These are phyloP conservation scores for Sebastolobus alascanus DNA, from an alignment of 2,797 vertebrate species.

Conservation along the genomic window DNA sequence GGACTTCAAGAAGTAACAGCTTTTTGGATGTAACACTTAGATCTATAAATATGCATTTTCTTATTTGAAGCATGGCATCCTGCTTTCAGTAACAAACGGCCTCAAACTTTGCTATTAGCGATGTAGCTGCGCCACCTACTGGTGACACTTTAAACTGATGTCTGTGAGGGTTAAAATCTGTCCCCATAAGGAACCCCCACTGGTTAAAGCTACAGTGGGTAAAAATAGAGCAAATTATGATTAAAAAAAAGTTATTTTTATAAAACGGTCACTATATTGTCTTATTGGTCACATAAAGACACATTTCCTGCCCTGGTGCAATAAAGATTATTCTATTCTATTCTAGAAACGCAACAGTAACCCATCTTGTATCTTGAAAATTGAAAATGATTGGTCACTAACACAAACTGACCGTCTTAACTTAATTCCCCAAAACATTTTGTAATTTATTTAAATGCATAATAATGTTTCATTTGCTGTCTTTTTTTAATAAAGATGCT, in stretches of 20 bases:
- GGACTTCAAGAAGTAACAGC: neutral
- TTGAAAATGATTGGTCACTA: neutral
- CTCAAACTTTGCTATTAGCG: neutral
- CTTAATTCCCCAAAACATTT: neutral
- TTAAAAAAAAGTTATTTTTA: too few species aligned
- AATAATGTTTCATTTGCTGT: neutral
- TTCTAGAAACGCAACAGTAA: neutral
- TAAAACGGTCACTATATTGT: too few species aligned
- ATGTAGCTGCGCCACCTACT: slow-evolving; percentile 63
- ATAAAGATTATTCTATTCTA: neutral
- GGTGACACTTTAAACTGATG: slow-evolving; percentile 23
- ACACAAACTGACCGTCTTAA: neutral
- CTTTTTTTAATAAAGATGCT: neutral
- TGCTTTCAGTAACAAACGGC: neutral
- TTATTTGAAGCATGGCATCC: neutral
- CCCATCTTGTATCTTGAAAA: neutral
- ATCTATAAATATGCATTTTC: neutral
- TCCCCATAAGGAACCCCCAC: neutral
- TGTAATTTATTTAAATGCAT: neutral
- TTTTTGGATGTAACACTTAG: neutral
- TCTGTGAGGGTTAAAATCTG: neutral
- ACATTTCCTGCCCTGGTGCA: neutral
- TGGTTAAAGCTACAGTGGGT: too few species aligned
- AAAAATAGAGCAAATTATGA: too few species aligned
- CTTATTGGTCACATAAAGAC: neutral